These are phyloP conservation scores for Pectinophora gossypiella DNA, from an alignment of 1,140 invertebrate species.

Conservation along the genomic window DNA sequence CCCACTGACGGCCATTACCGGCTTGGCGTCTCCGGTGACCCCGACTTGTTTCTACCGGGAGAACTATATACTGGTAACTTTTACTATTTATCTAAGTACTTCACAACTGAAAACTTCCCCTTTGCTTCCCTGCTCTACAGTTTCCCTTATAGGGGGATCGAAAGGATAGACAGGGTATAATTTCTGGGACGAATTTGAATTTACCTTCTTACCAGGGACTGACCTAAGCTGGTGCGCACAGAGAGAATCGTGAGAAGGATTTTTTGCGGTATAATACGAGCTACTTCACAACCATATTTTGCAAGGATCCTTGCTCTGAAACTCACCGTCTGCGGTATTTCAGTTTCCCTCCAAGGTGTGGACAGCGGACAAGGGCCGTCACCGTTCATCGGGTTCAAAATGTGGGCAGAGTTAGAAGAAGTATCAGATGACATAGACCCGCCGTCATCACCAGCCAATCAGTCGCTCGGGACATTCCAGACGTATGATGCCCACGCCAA, in stretches of 20 bases:
- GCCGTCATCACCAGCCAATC: slow-evolving; percentile 13
- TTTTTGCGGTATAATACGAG: too few species aligned
- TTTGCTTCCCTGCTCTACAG: too few species aligned
- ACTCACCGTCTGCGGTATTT: slow-evolving; percentile 12
- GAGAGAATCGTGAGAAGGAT: too few species aligned
- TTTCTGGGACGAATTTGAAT: too few species aligned
- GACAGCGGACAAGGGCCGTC: slow-evolving; percentile 54
- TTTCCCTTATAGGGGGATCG: too few species aligned
- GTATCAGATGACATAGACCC: slow-evolving; percentile 19
- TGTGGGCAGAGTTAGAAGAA: slow-evolving; percentile 51
- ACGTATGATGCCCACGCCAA: slow-evolving; percentile 62
- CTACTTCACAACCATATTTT: too few species aligned
- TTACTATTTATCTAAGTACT: too few species aligned
- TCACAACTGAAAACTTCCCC: too few species aligned
- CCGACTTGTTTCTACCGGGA: slow-evolving; percentile 57
- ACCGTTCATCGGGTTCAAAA: slow-evolving; percentile 54
- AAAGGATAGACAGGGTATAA: too few species aligned
- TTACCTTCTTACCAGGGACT: too few species aligned
- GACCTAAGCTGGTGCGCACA: too few species aligned
- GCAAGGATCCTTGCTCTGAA: too few species aligned
- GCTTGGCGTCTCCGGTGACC: slow-evolving; percentile 52
- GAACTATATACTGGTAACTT: slow-evolving; percentile 61
- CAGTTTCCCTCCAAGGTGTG: slow-evolving; percentile 56
- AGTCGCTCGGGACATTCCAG: slow-evolving; percentile 46
- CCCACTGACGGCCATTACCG: slow-evolving; percentile 48